phyloP scores from a whole-genome alignment of 2,888 invertebrate species.

The Parnassius smintheus region DNA sequence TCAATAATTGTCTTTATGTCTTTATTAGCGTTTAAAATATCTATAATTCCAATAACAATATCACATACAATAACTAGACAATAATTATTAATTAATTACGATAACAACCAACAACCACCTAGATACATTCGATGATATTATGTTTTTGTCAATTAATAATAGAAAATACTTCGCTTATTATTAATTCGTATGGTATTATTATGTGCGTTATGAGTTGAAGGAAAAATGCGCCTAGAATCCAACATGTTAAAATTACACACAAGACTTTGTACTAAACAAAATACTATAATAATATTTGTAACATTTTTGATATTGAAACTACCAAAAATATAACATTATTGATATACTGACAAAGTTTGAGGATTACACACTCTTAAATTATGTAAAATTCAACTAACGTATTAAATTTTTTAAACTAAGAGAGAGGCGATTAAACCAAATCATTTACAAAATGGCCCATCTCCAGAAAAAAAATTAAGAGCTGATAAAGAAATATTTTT shows the following conservation, averaged over 20 bases:
- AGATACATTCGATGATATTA: constrained; percentile 72
- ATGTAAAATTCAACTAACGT: too few species aligned
- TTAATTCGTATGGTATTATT: constrained; percentile 63
- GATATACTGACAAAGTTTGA: too few species aligned
- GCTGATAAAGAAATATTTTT: too few species aligned
- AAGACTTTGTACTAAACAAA: background rate
- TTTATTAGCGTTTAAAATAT: constrained; percentile 70
- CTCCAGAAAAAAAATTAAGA: too few species aligned
- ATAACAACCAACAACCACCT: constrained; percentile 74
- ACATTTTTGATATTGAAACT: too few species aligned
- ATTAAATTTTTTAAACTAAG: too few species aligned
- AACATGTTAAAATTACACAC: background rate
- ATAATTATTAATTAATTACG: constrained; percentile 58
- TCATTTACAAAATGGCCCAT: too few species aligned
- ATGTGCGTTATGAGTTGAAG: constrained; percentile 63
- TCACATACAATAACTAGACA: constrained; percentile 78
- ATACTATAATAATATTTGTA: background rate
- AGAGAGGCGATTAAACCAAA: too few species aligned
- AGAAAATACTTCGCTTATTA: constrained; percentile 52
- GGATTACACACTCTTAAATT: too few species aligned
- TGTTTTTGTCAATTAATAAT: constrained; percentile 48
- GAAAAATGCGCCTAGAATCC: background rate
- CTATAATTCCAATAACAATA: constrained; percentile 78
- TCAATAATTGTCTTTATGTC: constrained; percentile 47
- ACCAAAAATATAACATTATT: too few species aligned